Percentiles rank a stretch among this genome's conserved stretches.
Conservation (phyloP, 2,113 vertebrate genomes). For the Helogale parvula region DNA sequence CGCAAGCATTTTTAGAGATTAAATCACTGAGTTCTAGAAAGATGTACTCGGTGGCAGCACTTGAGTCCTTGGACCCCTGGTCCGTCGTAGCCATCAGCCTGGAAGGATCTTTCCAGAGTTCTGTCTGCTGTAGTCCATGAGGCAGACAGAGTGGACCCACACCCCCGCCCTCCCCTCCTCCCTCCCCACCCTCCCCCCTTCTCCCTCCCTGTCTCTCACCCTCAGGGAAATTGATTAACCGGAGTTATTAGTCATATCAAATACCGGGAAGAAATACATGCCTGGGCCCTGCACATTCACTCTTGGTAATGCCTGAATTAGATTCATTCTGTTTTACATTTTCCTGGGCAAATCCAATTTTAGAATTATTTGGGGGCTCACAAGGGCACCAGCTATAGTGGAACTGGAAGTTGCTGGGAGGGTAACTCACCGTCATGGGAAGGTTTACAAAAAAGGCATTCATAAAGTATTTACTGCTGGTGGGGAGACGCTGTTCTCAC, state of each 20-base stretch:
- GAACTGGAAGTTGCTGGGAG: conserved; percentile 77
- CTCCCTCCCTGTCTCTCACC: neutral
- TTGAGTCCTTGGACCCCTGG: neutral
- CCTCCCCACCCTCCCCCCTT: neutral
- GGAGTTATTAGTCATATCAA: conserved; percentile 75
- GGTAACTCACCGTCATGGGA: conserved; percentile 82
- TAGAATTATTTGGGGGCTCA: conserved; percentile 75
- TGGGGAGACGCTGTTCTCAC: conserved; percentile 74
- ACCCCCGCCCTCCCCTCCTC: neutral
- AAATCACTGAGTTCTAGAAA: neutral
- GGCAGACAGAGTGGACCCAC: neutral
- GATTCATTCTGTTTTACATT: conserved; percentile 84
- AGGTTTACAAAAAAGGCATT: conserved; percentile 82
- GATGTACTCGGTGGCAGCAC: neutral
- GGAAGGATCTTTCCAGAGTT: neutral
- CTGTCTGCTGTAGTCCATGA: neutral
- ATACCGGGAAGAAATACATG: conserved; percentile 71
- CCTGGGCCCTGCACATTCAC: conserved; percentile 67
- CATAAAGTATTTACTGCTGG: conserved; percentile 79
- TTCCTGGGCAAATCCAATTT: conserved; percentile 74
- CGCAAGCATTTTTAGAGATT: neutral
- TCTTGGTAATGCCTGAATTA: conserved; percentile 80
- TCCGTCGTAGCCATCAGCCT: neutral
- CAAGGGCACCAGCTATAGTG: conserved; percentile 79
- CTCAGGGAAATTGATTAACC: conserved; percentile 77